Percentiles rank a stretch among this genome's conserved stretches.
phyloP scores from a whole-genome alignment of 2,888 invertebrate genomes.

The Thumatha senex region DNA sequence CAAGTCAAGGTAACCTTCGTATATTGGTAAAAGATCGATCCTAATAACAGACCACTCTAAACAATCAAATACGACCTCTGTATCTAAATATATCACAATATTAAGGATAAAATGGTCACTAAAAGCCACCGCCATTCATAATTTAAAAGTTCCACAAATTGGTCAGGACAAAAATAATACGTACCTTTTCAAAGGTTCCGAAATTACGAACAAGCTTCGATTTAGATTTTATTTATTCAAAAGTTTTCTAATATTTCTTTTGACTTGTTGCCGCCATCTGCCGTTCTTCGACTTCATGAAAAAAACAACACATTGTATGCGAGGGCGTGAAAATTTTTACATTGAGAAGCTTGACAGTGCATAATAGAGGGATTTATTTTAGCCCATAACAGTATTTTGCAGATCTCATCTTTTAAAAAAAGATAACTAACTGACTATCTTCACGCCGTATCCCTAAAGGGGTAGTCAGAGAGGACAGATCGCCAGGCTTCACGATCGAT shows the following conservation, averaged over 20 bases:
- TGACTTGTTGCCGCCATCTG: conserved; percentile 50
- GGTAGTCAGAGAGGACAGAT: too few relatives aligned
- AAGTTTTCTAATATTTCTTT: conserved; percentile 60
- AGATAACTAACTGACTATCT: too few relatives aligned
- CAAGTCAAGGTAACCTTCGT: conserved; percentile 2
- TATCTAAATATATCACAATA: too few relatives aligned
- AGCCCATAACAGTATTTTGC: too few relatives aligned
- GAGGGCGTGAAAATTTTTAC: conserved; percentile 16
- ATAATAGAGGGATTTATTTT: too few relatives aligned
- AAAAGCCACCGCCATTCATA: conserved; percentile 22
- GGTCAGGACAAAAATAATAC: conserved; percentile 17
- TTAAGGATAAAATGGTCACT: conserved; percentile 13
- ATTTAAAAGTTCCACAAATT: conserved; percentile 24
- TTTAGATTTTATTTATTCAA: conserved; percentile 41
- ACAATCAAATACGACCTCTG: conserved; percentile 9
- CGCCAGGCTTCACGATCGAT: too few relatives aligned
- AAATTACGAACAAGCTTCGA: conserved; percentile 3
- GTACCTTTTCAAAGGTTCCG: conserved; percentile 19
- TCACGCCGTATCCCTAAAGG: too few relatives aligned
- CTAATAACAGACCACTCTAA: conserved; percentile 4
- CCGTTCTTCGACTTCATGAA: conserved; percentile 41
- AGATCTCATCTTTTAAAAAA: too few relatives aligned
- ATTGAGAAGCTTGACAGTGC: conserved; percentile 2
- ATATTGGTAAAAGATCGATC: conserved; percentile 6
- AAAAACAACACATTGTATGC: conserved; percentile 25